Conservation (phyloP, 2,888 invertebrate genomes). For the Conops quadrifasciatus region DNA sequence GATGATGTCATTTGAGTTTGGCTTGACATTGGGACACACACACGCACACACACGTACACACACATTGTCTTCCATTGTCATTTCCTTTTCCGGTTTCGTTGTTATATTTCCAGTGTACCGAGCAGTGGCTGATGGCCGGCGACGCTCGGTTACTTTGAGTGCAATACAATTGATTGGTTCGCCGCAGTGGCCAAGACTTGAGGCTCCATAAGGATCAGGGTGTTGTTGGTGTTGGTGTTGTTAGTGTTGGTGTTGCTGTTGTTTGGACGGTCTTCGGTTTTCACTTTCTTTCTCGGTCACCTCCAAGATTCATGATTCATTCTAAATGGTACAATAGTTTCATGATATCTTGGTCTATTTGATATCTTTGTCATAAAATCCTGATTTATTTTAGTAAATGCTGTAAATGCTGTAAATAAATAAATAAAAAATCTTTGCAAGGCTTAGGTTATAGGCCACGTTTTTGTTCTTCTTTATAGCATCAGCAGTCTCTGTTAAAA, state of each 20-base stretch:
- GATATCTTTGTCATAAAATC: background rate
- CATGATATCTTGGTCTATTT: no score
- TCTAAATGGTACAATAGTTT: no score
- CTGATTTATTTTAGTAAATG: background rate
- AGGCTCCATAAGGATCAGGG: background rate
- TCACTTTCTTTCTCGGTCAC: background rate
- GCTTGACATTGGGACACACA: conserved; percentile 7
- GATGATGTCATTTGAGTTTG: conserved; percentile 27
- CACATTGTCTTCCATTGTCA: conserved; percentile 10
- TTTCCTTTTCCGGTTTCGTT: conserved; percentile 28
- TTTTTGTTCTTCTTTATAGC: background rate
- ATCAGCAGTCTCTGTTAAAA: background rate
- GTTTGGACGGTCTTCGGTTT: background rate
- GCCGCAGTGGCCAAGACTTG: conserved; percentile 36
- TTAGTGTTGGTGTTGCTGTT: background rate
- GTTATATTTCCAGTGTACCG: no score
- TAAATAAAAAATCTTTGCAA: background rate
- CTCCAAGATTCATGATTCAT: no score
- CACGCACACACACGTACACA: background rate
- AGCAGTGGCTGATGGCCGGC: background rate
- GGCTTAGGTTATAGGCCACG: background rate
- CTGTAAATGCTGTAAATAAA: background rate
- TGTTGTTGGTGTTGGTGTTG: background rate
- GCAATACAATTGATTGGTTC: conserved; percentile 32
- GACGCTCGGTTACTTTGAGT: conserved; percentile 17